phyloP scores from a whole-genome alignment of 1,140 invertebrate species.

The Scaptomyza pallida region DNA sequence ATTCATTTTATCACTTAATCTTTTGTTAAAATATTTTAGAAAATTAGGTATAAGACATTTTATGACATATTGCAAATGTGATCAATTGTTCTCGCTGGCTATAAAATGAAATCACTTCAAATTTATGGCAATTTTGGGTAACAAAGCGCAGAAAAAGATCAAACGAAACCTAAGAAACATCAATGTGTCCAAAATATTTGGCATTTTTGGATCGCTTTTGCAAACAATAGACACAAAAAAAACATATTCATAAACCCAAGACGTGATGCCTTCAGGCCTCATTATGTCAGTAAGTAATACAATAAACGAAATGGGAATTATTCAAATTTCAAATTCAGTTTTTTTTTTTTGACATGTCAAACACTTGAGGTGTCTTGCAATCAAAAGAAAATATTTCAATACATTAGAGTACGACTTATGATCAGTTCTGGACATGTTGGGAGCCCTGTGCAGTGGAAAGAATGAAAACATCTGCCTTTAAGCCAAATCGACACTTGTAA shows the following conservation, averaged over 20 bases:
- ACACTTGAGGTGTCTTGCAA: conserved; percentile 62
- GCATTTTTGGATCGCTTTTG: conserved; percentile 54
- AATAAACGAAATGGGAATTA: conserved; percentile 32
- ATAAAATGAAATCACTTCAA: conserved; percentile 17
- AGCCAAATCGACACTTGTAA: conserved; percentile 32
- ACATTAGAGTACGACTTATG: conserved; percentile 59
- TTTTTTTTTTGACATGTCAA: conserved; percentile 40
- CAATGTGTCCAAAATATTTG: conserved; percentile 63
- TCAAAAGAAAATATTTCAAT: conserved; percentile 68
- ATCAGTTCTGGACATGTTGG: conserved; percentile 51
- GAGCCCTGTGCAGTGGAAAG: background rate
- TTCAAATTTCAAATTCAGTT: conserved; percentile 41
- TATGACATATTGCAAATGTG: too few relatives aligned
- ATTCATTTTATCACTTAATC: too few relatives aligned
- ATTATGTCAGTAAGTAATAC: conserved; percentile 18
- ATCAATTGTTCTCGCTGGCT: background rate
- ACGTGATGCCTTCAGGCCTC: conserved; percentile 47
- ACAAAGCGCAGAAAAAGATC: conserved; percentile 52
- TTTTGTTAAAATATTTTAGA: too few relatives aligned
- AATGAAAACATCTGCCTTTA: conserved; percentile 35
- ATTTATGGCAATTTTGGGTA: conserved; percentile 3
- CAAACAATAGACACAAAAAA: conserved; percentile 44
- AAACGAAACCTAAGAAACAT: conserved; percentile 56
- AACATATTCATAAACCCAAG: conserved; percentile 38
- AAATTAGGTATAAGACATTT: too few relatives aligned